Base-by-base conservation (phyloP, 2,888 invertebrate species). In the Malthinus flaveolus region DNA sequence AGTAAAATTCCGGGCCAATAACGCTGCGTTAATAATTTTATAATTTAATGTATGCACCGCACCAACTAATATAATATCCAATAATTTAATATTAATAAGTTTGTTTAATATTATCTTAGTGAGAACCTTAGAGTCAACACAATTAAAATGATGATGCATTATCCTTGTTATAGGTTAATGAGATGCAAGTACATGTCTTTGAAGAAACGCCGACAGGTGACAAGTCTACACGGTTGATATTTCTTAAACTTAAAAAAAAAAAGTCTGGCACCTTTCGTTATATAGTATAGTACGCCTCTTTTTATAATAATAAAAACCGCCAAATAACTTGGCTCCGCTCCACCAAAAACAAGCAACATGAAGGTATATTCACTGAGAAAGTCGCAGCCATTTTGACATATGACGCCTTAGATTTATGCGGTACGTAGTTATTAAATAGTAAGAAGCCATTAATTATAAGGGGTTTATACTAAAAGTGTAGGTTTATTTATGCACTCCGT, bases 351-450 rank as follows among this genome's bases (percentile, higher is more conserved):
- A 72, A 73, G 69, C 65, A 68, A 59, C 49, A 53, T 49, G 53
- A 54, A 49, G 47, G 50, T 46, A 47, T 23, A 23, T 23, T 3
- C 23, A 23, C 23, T 23, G 42, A 55, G 58, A 58, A 52, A 54
- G 58, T 51, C 60, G 71, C 73, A 64, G 73, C 73, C 75, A 73
- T 75, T 72, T 75, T 75, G 73, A 75, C 72, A 67, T 70, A 69
- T 68, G 71, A 66, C 66, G 64, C 64, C 58, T 61, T 33, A 62
- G 68, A 73, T 74, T 75, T 70, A 72, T 70, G 69, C 63, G 61
- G 69, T 70, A 69, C 71, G 69, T 71, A 69, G 70, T 74, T 74
- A 75, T 74, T 74, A 74, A 73, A 73, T 71, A 69, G 71, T 70
- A 70, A 69, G 65, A 60, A 68, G 64, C 66, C 72, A 72, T 74